Evolutionary conservation across 2,113 vertebrate species (phyloP).

Genomic region (Caranx ignobilis): DNA sequence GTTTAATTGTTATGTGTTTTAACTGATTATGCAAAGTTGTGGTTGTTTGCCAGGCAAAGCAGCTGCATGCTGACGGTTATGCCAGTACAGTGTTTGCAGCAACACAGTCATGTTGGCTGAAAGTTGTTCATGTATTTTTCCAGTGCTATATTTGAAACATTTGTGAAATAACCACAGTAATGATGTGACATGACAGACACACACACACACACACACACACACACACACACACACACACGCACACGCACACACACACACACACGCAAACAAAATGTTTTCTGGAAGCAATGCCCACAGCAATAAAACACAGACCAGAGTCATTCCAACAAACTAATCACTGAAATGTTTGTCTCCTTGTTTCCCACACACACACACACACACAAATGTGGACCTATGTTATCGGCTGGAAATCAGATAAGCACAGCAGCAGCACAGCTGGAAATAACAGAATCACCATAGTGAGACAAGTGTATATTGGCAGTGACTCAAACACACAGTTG

Average conservation of each 20-base stretch:
- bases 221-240: constrained; percentile 2
- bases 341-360: constrained; percentile 37
- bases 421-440: constrained; percentile 64
- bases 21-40: constrained; percentile 5
- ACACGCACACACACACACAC: constrained; percentile 7
- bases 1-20: not conserved
- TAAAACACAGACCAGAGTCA: constrained; percentile 53
- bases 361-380: constrained; percentile 29
- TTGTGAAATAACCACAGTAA: not conserved
- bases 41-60: not conserved
- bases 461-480: constrained; percentile 53
- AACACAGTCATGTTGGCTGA: not conserved
- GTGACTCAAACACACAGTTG: constrained; percentile 30
- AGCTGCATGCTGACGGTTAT: not conserved
- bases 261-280: constrained; percentile 25
- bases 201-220: constrained; percentile 30
- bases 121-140: not conserved
- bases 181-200: not conserved
- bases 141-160: not conserved
- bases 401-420: constrained; percentile 61
- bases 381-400: constrained; percentile 40
- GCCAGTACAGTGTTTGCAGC: not conserved
- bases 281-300: constrained; percentile 63
- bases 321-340: constrained; percentile 58
- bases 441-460: constrained; percentile 49